Percentiles rank a stretch among this genome's conserved stretches.
phyloP scores from a whole-genome alignment of 1,140 invertebrate species.

The Drosophila pallidifrons region DNA sequence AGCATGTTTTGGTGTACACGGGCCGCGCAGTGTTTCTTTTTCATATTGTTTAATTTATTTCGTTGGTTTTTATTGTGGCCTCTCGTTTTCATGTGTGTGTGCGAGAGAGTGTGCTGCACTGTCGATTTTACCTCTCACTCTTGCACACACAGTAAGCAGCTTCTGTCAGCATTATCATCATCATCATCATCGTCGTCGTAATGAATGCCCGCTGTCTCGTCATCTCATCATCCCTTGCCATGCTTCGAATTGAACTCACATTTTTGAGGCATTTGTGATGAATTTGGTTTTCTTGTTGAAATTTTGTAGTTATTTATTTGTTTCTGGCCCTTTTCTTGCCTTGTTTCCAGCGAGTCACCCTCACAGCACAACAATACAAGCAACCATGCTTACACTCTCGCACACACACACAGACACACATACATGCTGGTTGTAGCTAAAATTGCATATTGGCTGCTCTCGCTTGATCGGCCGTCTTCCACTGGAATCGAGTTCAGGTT shows the following conservation, averaged over 20 bases:
- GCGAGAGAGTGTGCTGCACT: not conserved
- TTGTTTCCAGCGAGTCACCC: conserved; percentile 49
- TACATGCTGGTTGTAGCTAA: conserved; percentile 12
- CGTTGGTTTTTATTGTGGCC: conserved; percentile 80
- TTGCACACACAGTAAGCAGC: conserved; percentile 36
- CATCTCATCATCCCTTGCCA: conserved; percentile 36
- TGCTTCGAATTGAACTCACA: conserved; percentile 43
- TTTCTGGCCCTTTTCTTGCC: conserved; percentile 39
- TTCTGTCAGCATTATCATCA: not conserved
- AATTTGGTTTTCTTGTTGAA: conserved; percentile 77
- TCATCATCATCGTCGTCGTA: conserved; percentile 48
- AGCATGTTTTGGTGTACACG: conserved; percentile 66
- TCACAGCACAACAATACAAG: conserved; percentile 32
- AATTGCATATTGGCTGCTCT: conserved; percentile 32
- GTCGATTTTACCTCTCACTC: conserved; percentile 18
- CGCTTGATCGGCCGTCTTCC: not conserved
- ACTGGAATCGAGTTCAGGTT: conserved; percentile 12
- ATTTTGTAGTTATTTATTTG: conserved; percentile 74
- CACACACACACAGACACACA: conserved; percentile 17
- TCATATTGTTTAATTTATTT: conserved; percentile 83
- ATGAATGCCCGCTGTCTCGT: conserved; percentile 7
- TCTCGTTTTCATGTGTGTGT: conserved; percentile 13
- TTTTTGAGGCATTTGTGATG: conserved; percentile 75
- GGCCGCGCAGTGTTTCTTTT: conserved; percentile 75
- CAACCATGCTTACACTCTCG: not conserved